These are phyloP conservation scores for Pteropus rufus DNA, from an alignment of 2,797 vertebrate species.

Conservation along the genomic window DNA sequence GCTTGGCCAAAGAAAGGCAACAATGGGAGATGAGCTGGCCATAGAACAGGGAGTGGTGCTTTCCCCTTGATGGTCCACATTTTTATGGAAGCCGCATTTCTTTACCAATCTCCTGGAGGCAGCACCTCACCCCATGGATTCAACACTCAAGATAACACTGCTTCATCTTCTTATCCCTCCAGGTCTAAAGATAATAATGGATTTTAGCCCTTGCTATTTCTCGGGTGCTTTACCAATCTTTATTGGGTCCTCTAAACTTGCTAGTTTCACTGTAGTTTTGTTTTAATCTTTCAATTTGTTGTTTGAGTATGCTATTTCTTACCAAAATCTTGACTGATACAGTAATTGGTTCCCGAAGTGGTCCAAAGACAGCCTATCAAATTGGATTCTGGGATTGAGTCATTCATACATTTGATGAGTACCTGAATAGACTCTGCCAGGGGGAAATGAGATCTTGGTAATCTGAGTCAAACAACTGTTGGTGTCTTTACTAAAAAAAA, in stretches of 20 bases:
- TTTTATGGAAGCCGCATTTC: neutral
- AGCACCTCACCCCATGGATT: neutral
- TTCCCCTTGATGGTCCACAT: neutral
- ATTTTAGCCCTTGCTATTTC: neutral
- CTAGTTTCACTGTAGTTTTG: neutral
- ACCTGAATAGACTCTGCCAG: neutral
- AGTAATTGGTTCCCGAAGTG: neutral
- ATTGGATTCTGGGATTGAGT: neutral
- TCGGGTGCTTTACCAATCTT: neutral
- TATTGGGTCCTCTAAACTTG: neutral
- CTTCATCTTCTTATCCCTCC: neutral
- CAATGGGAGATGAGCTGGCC: neutral
- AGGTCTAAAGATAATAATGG: neutral
- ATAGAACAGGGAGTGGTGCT: neutral
- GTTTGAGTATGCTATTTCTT: neutral
- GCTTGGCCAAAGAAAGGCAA: neutral
- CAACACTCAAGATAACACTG: neutral
- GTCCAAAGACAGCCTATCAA: neutral
- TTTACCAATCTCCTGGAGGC: neutral
- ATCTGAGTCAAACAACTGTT: neutral
- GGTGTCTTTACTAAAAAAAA: neutral
- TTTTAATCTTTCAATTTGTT: neutral
- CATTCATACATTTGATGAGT: neutral
- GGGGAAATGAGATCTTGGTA: neutral
- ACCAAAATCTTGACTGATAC: neutral